Evolutionary conservation across 1,140 invertebrate species (phyloP).

Genomic region (Lucilia cuprina): DNA sequence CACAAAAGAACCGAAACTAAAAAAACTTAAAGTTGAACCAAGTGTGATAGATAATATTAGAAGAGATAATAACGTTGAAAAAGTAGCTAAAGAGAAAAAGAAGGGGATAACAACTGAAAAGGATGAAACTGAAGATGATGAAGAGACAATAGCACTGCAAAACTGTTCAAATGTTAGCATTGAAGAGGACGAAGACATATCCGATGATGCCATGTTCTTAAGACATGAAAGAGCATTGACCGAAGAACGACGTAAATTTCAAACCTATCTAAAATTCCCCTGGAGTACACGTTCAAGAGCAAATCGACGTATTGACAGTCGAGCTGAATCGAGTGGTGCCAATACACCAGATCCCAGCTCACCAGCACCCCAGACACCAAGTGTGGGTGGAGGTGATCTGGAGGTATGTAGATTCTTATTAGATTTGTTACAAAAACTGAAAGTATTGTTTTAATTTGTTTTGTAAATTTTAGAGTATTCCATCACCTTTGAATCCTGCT

Average conservation of each 20-base stretch:
- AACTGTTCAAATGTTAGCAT: background rate
- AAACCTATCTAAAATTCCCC: conserved; percentile 74
- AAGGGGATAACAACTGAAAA: background rate
- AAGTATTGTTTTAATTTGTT: background rate
- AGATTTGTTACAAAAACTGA: conserved; percentile 16
- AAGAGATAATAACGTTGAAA: background rate
- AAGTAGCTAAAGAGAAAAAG: background rate
- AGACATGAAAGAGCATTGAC: conserved; percentile 78
- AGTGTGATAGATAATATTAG: background rate
- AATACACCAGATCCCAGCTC: conserved; percentile 74
- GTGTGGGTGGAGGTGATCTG: conserved; percentile 45
- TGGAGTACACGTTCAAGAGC: conserved; percentile 67
- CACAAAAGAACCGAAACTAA: background rate
- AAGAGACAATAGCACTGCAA: background rate
- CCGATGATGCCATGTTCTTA: conserved; percentile 72
- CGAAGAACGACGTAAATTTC: conserved; percentile 82
- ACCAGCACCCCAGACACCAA: conserved; percentile 49
- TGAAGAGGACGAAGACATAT: conserved; percentile 66
- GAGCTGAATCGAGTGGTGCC: conserved; percentile 74
- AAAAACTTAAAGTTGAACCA: conserved; percentile 2
- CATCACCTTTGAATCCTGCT: conserved; percentile 67
- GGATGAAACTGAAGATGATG: conserved; percentile 31
- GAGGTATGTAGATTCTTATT: conserved; percentile 46
- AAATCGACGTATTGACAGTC: conserved; percentile 71
- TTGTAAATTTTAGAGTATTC: conserved; percentile 57